Evolutionary conservation across 2,113 vertebrate genomes (phyloP).

Genomic region (Hoplias malabaricus): DNA sequence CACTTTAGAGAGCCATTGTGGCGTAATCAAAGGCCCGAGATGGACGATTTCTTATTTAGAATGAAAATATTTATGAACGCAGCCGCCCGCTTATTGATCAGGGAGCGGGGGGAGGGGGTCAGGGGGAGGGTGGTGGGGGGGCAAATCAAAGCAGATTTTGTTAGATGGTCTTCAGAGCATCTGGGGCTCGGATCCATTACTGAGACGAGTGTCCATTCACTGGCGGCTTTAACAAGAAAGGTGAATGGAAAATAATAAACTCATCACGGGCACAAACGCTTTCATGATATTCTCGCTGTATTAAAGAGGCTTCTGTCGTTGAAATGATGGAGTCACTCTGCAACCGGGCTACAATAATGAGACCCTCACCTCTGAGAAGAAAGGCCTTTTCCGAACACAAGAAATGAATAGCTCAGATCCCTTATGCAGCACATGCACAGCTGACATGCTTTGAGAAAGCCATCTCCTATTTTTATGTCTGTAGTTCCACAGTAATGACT

Average conservation of each 20-base stretch:
- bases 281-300: constrained; percentile 22
- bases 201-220: background rate
- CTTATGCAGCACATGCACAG: background rate
- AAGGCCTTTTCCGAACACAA: background rate
- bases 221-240: constrained; percentile 12
- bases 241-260: constrained; percentile 31
- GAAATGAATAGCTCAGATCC: too few species aligned
- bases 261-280: background rate
- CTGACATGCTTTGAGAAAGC: background rate
- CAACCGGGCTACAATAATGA: constrained; percentile 5
- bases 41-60: constrained; percentile 66
- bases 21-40: constrained; percentile 71
- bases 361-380: background rate
- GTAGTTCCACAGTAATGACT: too few species aligned
- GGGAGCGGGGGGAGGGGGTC: constrained; percentile 27
- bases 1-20: constrained; percentile 74
- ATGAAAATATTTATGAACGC: constrained; percentile 75
- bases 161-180: background rate
- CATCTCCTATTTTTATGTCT: too few species aligned
- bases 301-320: constrained; percentile 18
- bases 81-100: constrained; percentile 63
- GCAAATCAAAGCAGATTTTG: constrained; percentile 1
- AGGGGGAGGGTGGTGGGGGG: background rate
- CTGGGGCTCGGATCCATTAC: constrained; percentile 20
- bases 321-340: background rate